A percentile compares a stretch with the other conserved stretches of the same genome.
Conservation (phyloP, 2,113 vertebrate genomes). For the Pterophyllum scalare region DNA sequence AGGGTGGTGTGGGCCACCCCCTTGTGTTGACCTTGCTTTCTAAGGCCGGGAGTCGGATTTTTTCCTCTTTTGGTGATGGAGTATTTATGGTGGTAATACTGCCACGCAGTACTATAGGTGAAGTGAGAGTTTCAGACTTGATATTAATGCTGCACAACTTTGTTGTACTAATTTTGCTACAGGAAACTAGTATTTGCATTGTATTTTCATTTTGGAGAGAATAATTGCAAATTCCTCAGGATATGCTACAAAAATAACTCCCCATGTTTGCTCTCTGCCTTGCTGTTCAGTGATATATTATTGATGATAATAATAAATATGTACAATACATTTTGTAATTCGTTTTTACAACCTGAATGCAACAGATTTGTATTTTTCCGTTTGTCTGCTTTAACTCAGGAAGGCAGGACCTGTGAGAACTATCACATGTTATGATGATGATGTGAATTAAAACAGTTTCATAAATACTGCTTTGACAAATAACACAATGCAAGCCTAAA, state of each 20-base stretch:
- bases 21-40: constrained; percentile 74
- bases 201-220: constrained; percentile 55
- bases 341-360: not conserved
- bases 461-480: not conserved
- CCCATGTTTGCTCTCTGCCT: not conserved
- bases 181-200: constrained; percentile 56
- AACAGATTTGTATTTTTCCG: not conserved
- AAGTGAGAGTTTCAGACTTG: constrained; percentile 4
- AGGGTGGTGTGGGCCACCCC: constrained; percentile 65
- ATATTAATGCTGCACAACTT: constrained; percentile 63
- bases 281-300: not conserved
- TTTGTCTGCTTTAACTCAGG: constrained; percentile 1
- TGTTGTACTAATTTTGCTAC: constrained; percentile 27
- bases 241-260: constrained; percentile 19
- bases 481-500: not conserved
- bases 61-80: not conserved
- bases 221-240: constrained; percentile 35
- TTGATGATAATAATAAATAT: not conserved
- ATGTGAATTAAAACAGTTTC: constrained; percentile 9
- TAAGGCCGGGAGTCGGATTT: constrained; percentile 47
- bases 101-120: constrained; percentile 26
- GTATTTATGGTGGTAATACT: constrained; percentile 13
- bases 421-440: constrained; percentile 8
- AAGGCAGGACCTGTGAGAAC: not conserved
- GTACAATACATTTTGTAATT: not conserved